Evolutionary conservation across 1,140 invertebrate genomes (phyloP).

Genomic region (Meloidogyne hapla): DNA sequence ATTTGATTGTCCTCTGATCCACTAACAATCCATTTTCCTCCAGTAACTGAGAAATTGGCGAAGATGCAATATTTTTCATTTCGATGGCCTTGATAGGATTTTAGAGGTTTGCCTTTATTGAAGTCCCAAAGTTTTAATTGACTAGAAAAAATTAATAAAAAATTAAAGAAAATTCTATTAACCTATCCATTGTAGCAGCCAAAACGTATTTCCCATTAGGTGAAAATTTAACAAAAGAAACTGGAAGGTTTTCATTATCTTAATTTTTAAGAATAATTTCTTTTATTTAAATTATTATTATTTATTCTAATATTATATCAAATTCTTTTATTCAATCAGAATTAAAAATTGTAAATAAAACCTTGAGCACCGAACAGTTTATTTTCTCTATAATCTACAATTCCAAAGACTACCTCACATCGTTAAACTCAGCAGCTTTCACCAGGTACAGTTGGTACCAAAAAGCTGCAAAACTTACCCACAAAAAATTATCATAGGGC

Average conservation of each 20-base stretch:
- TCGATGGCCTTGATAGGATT: constrained; percentile 94
- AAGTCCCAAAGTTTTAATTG: constrained; percentile 99
- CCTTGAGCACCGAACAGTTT: too few relatives aligned
- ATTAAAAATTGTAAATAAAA: too few relatives aligned
- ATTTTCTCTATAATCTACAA: too few relatives aligned
- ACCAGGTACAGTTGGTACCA: too few relatives aligned
- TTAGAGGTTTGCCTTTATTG: constrained; percentile 87
- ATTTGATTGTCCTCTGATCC: constrained; percentile 99
- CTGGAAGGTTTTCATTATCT: constrained; percentile 93
- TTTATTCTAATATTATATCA: too few relatives aligned
- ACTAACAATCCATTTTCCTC: constrained; percentile 99
- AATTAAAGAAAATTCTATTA: constrained; percentile 30
- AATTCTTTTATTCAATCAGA: too few relatives aligned
- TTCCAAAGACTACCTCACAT: too few relatives aligned
- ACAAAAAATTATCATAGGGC: too few relatives aligned
- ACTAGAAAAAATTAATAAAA: too few relatives aligned
- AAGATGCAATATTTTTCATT: constrained; percentile 99
- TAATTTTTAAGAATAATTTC: constrained; percentile 38
- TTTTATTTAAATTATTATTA: too few relatives aligned
- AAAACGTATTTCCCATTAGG: constrained; percentile 99
- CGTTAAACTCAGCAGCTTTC: too few relatives aligned
- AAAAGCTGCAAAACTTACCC: too few relatives aligned
- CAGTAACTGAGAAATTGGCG: constrained; percentile 98
- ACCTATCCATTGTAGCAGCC: constrained; percentile 93
- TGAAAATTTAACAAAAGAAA: constrained; percentile 99